A percentile compares a stretch with the other conserved stretches of the same genome.
Evolutionary conservation across 2,888 invertebrate species (phyloP).

Genomic region (Tolmerus cingulatus): DNA sequence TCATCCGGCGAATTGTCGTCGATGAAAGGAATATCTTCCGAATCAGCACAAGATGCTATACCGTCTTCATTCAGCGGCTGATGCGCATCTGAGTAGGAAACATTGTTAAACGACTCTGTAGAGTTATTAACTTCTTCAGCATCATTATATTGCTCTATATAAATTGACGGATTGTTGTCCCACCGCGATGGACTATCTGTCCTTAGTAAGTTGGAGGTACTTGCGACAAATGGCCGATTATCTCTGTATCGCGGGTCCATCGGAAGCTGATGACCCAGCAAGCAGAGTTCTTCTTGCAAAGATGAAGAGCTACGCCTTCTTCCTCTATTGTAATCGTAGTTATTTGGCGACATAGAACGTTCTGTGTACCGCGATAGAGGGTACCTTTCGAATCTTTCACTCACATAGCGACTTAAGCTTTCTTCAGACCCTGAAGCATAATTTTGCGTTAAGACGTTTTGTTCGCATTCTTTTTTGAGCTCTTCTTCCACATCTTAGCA

Average conservation of each 20-base stretch:
- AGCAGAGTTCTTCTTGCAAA: constrained; percentile 59
- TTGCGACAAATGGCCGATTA: constrained; percentile 60
- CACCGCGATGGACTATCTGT: constrained; percentile 53
- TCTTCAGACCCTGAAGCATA: constrained; percentile 61
- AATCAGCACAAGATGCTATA: constrained; percentile 60
- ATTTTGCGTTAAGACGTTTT: constrained; percentile 48
- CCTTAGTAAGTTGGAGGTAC: constrained; percentile 58
- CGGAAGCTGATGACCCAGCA: constrained; percentile 59
- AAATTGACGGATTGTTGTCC: constrained; percentile 59
- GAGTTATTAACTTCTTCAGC: constrained; percentile 53
- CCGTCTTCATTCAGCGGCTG: constrained; percentile 62
- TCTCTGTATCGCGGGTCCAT: constrained; percentile 63
- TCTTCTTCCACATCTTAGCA: constrained; percentile 46
- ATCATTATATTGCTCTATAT: constrained; percentile 60
- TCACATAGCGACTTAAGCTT: constrained; percentile 57
- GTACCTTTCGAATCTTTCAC: background rate
- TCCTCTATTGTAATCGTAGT: background rate
- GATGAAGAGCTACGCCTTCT: constrained; percentile 59
- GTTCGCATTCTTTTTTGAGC: constrained; percentile 23
- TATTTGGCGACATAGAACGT: constrained; percentile 54
- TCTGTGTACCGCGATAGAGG: constrained; percentile 52
- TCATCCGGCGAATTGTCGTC: constrained; percentile 62
- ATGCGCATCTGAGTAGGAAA: constrained; percentile 58
- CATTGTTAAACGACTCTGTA: constrained; percentile 56
- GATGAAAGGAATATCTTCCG: constrained; percentile 63